Conservation (phyloP, 30 jellyfish, hydroid and myxozoan species). For the Aurelia coerulea region DNA sequence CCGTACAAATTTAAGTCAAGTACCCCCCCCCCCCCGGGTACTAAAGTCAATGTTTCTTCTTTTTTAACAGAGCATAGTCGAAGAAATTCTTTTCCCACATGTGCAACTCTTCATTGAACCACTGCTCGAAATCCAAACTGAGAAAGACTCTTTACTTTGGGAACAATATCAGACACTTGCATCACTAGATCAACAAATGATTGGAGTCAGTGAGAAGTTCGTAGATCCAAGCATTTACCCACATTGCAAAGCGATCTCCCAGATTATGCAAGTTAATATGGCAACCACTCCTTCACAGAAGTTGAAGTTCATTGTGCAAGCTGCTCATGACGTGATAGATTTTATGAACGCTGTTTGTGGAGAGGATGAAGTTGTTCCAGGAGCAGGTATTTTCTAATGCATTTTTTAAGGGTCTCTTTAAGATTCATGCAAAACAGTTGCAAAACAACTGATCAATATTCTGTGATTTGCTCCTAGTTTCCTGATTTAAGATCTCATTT, state of each 20-base stretch:
- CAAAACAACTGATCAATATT: too few species aligned
- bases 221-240: slow-evolving; percentile 50
- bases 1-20: too few species aligned
- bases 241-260: slow-evolving; percentile 63
- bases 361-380: slow-evolving; percentile 60
- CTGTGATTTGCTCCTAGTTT: too few species aligned
- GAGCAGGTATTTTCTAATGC: slow-evolving; percentile 63
- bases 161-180: slow-evolving; percentile 34
- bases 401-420: neutral
- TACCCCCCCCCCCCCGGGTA: too few species aligned
- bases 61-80: slow-evolving; percentile 50
- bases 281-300: slow-evolving; percentile 69
- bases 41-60: neutral
- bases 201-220: slow-evolving; percentile 52
- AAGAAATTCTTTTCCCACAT: slow-evolving; percentile 72
- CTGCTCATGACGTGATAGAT: slow-evolving; percentile 62
- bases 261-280: slow-evolving; percentile 24
- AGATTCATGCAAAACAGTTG: neutral
- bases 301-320: slow-evolving; percentile 47
- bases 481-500: too few species aligned
- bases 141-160: slow-evolving; percentile 30
- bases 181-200: slow-evolving; percentile 11
- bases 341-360: slow-evolving; percentile 40
- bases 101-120: slow-evolving; percentile 19
- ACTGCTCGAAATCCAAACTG: slow-evolving; percentile 7